phyloP scores from a whole-genome alignment of 2,888 invertebrate genomes.

The Ptilodon capucinus region DNA sequence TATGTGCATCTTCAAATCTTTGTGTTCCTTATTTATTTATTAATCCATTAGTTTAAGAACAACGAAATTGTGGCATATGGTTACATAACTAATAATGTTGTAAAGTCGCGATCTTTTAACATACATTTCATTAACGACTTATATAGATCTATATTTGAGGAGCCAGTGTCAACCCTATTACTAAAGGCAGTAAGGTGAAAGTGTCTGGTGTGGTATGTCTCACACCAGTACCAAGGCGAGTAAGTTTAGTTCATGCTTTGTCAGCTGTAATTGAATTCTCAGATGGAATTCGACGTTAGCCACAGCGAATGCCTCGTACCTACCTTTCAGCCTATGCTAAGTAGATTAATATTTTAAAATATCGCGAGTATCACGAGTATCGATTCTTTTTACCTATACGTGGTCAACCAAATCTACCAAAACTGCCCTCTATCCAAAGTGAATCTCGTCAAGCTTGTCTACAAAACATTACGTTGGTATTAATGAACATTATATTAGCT shows the following conservation, averaged over 20 bases:
- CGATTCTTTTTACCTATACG: too few species aligned
- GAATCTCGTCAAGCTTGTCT: too few species aligned
- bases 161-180: not conserved
- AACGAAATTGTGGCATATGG: too few species aligned
- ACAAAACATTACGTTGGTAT: too few species aligned
- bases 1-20: too few species aligned
- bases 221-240: conserved; percentile 49
- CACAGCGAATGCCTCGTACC: conserved; percentile 21
- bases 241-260: conserved; percentile 50
- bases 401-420: too few species aligned
- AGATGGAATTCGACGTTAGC: conserved; percentile 34
- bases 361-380: too few species aligned
- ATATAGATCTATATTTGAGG: not conserved
- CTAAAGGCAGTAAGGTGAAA: conserved; percentile 49
- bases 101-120: not conserved
- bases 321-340: not conserved
- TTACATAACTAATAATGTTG: not conserved
- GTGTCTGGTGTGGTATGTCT: conserved; percentile 56
- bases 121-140: not conserved
- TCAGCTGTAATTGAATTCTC: conserved; percentile 58
- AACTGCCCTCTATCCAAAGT: too few species aligned
- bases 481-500: too few species aligned
- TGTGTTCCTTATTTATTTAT: too few species aligned
- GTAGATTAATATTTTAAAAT: not conserved
- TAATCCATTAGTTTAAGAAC: too few species aligned